Conservation (phyloP, 2,113 vertebrate species). For the Paratilapia polleni region DNA sequence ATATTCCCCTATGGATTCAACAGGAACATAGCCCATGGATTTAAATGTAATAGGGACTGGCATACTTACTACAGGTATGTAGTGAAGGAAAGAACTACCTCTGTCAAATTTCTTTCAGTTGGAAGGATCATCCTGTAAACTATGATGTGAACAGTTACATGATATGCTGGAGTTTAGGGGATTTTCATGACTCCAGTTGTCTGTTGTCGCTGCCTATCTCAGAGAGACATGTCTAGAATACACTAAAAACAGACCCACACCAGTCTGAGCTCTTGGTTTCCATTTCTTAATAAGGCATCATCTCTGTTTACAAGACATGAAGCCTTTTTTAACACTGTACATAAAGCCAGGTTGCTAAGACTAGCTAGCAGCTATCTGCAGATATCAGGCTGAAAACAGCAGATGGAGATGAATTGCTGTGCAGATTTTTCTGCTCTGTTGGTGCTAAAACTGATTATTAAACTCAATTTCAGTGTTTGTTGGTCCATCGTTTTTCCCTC, state of each 20-base stretch:
- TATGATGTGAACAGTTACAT: not conserved
- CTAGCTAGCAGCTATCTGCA: not conserved
- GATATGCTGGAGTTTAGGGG: not conserved
- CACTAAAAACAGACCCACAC: not conserved
- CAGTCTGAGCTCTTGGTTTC: not conserved
- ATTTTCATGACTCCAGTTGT: too few species aligned
- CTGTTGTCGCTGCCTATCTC: not conserved
- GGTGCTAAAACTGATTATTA: not conserved
- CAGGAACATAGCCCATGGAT: not conserved
- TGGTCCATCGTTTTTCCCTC: not conserved
- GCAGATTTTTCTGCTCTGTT: not conserved
- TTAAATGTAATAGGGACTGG: conserved; percentile 10
- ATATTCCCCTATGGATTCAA: not conserved
- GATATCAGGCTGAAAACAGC: not conserved
- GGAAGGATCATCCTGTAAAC: not conserved
- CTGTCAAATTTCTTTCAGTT: not conserved
- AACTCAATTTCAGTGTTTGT: not conserved
- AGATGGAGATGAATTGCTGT: not conserved
- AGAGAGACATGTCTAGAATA: not conserved
- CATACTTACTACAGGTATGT: fast-evolving
- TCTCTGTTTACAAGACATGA: not conserved
- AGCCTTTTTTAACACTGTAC: not conserved
- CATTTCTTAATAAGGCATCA: not conserved
- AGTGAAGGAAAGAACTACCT: not conserved
- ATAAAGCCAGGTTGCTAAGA: not conserved